Conservation (phyloP, 2,797 vertebrate species). For the Syngnathus rostellatus region DNA sequence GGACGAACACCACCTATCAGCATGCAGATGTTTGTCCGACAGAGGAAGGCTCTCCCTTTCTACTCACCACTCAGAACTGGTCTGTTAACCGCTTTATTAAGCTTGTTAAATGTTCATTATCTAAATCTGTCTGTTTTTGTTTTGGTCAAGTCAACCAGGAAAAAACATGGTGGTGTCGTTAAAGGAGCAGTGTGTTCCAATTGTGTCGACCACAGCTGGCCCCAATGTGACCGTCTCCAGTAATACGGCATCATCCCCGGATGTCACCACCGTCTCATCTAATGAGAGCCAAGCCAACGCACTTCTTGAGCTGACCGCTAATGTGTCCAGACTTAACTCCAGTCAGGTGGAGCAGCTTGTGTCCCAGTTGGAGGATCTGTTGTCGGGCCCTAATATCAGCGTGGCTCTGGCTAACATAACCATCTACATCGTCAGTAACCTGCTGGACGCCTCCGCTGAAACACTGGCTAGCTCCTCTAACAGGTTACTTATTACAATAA, state of each 20-base stretch:
- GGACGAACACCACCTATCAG: fast-evolving
- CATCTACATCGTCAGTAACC: constrained; percentile 74
- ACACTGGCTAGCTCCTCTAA: constrained; percentile 65
- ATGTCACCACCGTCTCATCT: not conserved
- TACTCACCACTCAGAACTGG: constrained; percentile 24
- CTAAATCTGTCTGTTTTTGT: not conserved
- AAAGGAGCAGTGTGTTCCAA: constrained; percentile 24
- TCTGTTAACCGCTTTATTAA: constrained; percentile 21
- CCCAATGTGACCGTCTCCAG: constrained; percentile 13
- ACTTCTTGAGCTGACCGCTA: constrained; percentile 45
- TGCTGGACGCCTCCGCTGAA: constrained; percentile 66
- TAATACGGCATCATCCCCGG: constrained; percentile 14
- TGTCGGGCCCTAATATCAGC: constrained; percentile 63
- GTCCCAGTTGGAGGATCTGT: constrained; percentile 51
- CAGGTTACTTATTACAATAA: constrained; percentile 60
- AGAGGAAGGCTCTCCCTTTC: no score
- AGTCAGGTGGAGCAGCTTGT: constrained; percentile 58
- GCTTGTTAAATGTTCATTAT: not conserved
- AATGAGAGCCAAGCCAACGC: constrained; percentile 14
- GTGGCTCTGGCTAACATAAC: constrained; percentile 62
- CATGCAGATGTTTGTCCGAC: constrained; percentile 17
- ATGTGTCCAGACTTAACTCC: constrained; percentile 57
- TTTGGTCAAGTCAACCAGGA: constrained; percentile 4
- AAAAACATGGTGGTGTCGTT: constrained; percentile 26
- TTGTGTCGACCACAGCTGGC: not conserved